Evolutionary conservation across 2,888 invertebrate species (phyloP).

Genomic region (Tinea pellionella): DNA sequence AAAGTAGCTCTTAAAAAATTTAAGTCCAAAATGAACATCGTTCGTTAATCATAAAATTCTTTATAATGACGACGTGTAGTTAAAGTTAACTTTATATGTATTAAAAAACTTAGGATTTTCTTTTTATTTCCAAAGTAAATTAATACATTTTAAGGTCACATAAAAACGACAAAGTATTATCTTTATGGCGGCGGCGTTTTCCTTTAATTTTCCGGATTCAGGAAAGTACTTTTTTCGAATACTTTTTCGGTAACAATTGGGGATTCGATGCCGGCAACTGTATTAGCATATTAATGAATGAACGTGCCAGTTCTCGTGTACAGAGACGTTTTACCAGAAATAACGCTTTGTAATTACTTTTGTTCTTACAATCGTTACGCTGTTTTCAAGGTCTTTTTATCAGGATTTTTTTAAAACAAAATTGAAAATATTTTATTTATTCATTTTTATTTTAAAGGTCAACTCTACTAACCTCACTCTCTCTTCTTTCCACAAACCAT

Average conservation of each 20-base stretch:
- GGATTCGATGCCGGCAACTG: slow-evolving; percentile 36
- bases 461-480: too few species aligned
- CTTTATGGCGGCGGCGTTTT: not conserved
- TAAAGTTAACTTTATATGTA: too few species aligned
- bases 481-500: too few species aligned
- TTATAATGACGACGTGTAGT: too few species aligned
- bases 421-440: too few species aligned
- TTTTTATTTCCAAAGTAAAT: not conserved
- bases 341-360: not conserved
- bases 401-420: not conserved
- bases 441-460: too few species aligned
- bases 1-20: too few species aligned
- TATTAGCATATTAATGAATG: slow-evolving; percentile 59
- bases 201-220: not conserved
- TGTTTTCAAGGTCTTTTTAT: not conserved
- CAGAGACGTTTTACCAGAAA: not conserved
- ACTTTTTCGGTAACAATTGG: slow-evolving; percentile 20
- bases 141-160: not conserved
- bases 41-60: too few species aligned
- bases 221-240: not conserved
- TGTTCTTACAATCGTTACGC: not conserved
- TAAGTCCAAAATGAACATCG: too few species aligned
- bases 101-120: too few species aligned
- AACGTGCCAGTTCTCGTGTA: slow-evolving; percentile 21
- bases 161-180: not conserved